Evolutionary conservation across 2,113 vertebrate genomes (phyloP).

Genomic region (Sphyrna mokarran): DNA sequence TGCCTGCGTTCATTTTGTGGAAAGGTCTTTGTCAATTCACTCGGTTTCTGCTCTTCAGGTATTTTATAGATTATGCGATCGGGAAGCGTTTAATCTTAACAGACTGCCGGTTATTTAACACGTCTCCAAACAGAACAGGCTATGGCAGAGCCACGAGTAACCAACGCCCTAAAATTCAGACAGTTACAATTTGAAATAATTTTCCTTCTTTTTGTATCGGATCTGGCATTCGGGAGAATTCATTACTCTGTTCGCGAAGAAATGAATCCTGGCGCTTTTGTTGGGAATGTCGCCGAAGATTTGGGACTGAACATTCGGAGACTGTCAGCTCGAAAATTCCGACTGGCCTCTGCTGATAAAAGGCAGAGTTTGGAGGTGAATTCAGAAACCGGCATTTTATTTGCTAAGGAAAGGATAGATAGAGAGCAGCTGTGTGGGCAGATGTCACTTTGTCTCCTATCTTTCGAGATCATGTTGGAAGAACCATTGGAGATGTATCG

Average conservation of each 20-base stretch:
- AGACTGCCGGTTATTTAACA: too few relatives aligned
- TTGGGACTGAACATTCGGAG: conserved; percentile 59
- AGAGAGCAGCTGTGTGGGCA: conserved; percentile 51
- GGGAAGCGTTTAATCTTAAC: too few relatives aligned
- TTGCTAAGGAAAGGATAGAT: conserved; percentile 49
- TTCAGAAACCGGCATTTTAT: conserved; percentile 46
- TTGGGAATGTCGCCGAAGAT: conserved; percentile 63
- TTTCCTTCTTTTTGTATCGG: conserved; percentile 40
- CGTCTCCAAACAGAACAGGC: too few relatives aligned
- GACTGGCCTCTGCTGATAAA: conserved; percentile 63
- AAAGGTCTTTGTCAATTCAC: not conserved
- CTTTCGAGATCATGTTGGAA: conserved; percentile 56
- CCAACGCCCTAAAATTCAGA: not conserved
- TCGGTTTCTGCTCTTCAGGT: not conserved
- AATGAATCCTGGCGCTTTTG: conserved; percentile 55
- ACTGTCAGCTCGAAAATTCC: conserved; percentile 54
- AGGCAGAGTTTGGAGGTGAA: conserved; percentile 68
- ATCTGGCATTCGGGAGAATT: conserved; percentile 47
- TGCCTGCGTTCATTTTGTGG: not conserved
- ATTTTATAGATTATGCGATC: not conserved
- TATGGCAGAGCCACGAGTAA: not conserved
- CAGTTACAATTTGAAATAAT: conserved; percentile 13
- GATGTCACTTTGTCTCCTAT: conserved; percentile 49
- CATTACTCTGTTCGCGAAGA: conserved; percentile 63
- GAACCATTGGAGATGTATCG: conserved; percentile 56